phyloP scores from a whole-genome alignment of 2,888 invertebrate species.

The Colletes collaris region DNA sequence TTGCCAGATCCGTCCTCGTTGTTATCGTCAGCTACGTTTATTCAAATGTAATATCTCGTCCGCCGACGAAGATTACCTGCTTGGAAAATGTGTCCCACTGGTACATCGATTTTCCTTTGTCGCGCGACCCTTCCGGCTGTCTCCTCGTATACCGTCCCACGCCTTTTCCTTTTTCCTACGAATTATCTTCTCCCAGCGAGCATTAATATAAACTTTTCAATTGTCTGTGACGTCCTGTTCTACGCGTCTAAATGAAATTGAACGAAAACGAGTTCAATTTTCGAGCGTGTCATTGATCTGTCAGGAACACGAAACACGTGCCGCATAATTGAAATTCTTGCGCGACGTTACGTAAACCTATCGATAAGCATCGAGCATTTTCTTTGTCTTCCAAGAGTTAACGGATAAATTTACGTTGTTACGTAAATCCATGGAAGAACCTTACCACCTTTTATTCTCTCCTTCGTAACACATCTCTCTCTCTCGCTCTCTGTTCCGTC shows the following conservation, averaged over 20 bases:
- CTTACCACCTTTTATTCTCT: conserved; percentile 54
- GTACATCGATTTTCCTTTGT: conserved; percentile 64
- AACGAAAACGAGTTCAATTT: too few relatives aligned
- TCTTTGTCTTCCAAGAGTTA: conserved; percentile 12
- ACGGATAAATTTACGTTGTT: conserved; percentile 31
- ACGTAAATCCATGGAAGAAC: conserved; percentile 48
- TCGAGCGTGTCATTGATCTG: conserved; percentile 2
- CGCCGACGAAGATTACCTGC: conserved; percentile 80
- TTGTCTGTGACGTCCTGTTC: not conserved
- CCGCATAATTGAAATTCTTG: conserved; percentile 2
- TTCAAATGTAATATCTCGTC: conserved; percentile 83
- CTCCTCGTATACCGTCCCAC: conserved; percentile 16
- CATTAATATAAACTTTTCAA: conserved; percentile 46
- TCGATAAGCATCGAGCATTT: conserved; percentile 7
- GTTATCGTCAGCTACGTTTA: conserved; percentile 82
- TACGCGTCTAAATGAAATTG: too few relatives aligned
- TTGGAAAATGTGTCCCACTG: conserved; percentile 80
- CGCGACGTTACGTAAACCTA: conserved; percentile 22
- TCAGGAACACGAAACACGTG: conserved; percentile 8
- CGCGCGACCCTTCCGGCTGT: conserved; percentile 8
- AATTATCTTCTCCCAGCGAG: conserved; percentile 13
- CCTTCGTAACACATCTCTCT: conserved; percentile 14
- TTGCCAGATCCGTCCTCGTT: conserved; percentile 64
- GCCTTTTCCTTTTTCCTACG: not conserved
- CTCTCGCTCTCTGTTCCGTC: conserved; percentile 11